These are phyloP conservation scores for Lateolabrax maculatus DNA, from an alignment of 2,797 vertebrate species.

Conservation along the genomic window DNA sequence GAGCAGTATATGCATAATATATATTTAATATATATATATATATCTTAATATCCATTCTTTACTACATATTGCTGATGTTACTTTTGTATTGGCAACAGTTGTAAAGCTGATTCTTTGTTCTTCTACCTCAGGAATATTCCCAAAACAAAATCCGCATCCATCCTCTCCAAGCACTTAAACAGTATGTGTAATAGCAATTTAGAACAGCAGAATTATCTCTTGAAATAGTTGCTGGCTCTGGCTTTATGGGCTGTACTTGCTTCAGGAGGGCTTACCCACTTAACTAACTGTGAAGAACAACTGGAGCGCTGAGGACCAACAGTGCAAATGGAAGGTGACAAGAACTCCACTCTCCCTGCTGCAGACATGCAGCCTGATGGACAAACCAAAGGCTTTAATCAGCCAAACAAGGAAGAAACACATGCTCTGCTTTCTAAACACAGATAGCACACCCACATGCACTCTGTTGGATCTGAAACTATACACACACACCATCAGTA, in stretches of 20 bases:
- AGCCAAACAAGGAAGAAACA: slow-evolving; percentile 63
- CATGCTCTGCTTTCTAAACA: slow-evolving; percentile 51
- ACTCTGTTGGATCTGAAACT: slow-evolving; percentile 18
- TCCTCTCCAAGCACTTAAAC: slow-evolving; percentile 26
- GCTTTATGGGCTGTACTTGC: slow-evolving; percentile 27
- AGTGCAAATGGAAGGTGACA: slow-evolving; percentile 69
- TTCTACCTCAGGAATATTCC: slow-evolving; percentile 36
- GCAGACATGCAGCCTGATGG: slow-evolving; percentile 63
- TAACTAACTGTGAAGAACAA: slow-evolving; percentile 62
- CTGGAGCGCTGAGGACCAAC: slow-evolving; percentile 38
- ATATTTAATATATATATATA: too few relatives aligned
- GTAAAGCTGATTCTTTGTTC: slow-evolving; percentile 7
- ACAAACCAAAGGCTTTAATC: slow-evolving; percentile 77
- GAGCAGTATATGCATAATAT: too few relatives aligned
- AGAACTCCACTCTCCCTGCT: slow-evolving; percentile 41
- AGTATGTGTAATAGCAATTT: slow-evolving; percentile 13
- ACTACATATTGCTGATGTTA: not conserved
- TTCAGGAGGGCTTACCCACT: slow-evolving; percentile 45
- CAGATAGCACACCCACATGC: slow-evolving; percentile 26
- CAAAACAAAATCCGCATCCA: slow-evolving; percentile 18
- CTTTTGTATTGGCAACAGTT: too few relatives aligned
- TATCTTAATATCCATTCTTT: not conserved
- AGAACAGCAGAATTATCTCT: slow-evolving; percentile 6
- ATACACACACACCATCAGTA: slow-evolving; percentile 34
- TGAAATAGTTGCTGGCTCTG: slow-evolving; percentile 22